phyloP scores from a whole-genome alignment of 2,113 vertebrate genomes.

The Hippocampus zosterae region DNA sequence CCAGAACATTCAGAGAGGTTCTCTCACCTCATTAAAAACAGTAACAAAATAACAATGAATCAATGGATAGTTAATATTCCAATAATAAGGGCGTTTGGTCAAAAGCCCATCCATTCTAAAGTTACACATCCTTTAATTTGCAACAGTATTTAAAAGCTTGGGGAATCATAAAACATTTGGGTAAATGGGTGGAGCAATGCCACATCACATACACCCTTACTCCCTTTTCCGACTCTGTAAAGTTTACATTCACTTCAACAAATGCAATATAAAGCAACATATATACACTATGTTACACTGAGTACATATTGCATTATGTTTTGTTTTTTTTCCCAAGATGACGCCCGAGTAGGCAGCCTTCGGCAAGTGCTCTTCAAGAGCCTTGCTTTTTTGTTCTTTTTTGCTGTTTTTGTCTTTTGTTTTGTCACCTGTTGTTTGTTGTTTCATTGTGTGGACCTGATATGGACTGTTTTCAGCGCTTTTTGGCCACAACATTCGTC shows the following conservation, averaged over 20 bases:
- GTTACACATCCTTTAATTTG: neutral
- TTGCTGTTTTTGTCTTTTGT: no score
- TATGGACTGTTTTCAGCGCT: no score
- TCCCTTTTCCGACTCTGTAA: slow-evolving; percentile 27
- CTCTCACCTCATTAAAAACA: no score
- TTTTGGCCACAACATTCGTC: no score
- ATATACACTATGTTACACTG: slow-evolving; percentile 35
- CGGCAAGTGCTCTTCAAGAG: no score
- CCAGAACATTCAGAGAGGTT: neutral
- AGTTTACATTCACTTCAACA: slow-evolving; percentile 56
- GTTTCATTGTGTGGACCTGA: no score
- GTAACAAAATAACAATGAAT: neutral
- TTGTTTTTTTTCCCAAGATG: no score
- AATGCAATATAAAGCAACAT: slow-evolving; percentile 46
- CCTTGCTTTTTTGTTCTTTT: no score
- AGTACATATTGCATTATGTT: slow-evolving; percentile 56
- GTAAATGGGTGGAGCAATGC: slow-evolving; percentile 14
- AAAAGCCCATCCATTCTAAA: neutral
- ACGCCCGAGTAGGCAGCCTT: no score
- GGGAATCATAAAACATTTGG: slow-evolving; percentile 12
- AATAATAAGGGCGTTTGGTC: neutral
- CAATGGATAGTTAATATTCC: neutral
- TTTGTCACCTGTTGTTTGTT: no score
- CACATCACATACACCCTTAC: neutral
- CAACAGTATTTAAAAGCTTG: neutral